A percentile compares a stretch with the other conserved stretches of the same genome.
Evolutionary conservation across 2,113 vertebrate species (phyloP).

Genomic region (Hirundichthys speculiger): DNA sequence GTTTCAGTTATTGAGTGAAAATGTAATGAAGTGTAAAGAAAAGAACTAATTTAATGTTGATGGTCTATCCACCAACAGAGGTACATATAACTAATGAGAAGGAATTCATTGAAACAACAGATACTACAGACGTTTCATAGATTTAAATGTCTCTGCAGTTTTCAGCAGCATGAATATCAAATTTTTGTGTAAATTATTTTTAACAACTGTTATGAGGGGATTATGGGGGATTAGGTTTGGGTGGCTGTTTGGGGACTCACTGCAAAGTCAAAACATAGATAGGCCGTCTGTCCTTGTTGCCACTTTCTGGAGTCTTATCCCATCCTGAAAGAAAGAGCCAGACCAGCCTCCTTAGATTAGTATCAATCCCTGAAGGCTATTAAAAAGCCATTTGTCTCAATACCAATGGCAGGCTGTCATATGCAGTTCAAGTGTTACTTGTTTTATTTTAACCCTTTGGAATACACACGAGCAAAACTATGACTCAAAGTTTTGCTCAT

Average conservation of each 20-base stretch:
- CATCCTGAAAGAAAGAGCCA: slow-evolving; percentile 60
- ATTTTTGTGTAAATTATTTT: background rate
- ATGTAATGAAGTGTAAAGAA: no score
- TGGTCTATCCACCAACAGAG: no score
- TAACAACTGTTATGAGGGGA: background rate
- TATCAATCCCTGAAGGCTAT: slow-evolving; percentile 75
- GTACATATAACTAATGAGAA: no score
- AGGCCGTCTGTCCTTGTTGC: slow-evolving; percentile 41
- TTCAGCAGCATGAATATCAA: background rate
- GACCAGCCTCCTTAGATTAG: slow-evolving; percentile 69
- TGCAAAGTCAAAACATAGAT: slow-evolving; percentile 20
- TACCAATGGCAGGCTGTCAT: slow-evolving; percentile 73
- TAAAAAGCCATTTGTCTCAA: slow-evolving; percentile 77
- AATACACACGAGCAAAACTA: background rate
- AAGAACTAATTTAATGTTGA: no score
- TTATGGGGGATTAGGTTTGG: slow-evolving; percentile 16
- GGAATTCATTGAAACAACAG: no score
- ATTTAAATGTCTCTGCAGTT: no score
- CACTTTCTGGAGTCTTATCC: slow-evolving; percentile 56
- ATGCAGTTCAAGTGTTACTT: slow-evolving; percentile 64
- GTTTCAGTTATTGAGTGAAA: no score
- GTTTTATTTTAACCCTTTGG: slow-evolving; percentile 70
- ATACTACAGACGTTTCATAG: no score
- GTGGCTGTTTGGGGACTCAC: slow-evolving; percentile 28
- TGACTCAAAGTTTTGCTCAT: no score